These are phyloP conservation scores for Machaerirhynchus nigripectus DNA, from an alignment of 2,113 vertebrate genomes.

Conservation along the genomic window DNA sequence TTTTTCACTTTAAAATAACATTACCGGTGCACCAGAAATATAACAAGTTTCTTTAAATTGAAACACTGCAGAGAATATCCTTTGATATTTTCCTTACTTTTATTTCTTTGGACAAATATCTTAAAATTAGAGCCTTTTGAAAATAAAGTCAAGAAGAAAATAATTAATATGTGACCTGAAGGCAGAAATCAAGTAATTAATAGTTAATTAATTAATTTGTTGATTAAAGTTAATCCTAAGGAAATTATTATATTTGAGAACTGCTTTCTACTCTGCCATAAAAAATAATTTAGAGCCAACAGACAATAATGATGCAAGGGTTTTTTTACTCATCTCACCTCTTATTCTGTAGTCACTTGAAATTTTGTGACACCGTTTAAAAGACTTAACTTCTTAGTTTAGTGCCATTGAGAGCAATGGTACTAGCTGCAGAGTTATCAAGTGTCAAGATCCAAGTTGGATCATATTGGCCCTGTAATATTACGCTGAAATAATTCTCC, in stretches of 20 bases:
- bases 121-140: neutral
- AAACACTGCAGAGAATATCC: neutral
- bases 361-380: neutral
- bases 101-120: neutral
- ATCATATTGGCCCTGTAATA: neutral
- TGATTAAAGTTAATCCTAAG: neutral
- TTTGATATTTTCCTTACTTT: neutral
- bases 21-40: neutral
- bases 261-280: neutral
- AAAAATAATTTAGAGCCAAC: neutral
- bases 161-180: neutral
- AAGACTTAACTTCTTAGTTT: neutral
- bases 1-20: neutral
- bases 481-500: neutral
- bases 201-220: neutral
- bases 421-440: neutral
- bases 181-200: neutral
- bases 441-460: neutral
- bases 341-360: neutral
- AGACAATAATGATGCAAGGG: neutral
- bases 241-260: neutral
- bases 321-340: neutral
- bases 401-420: neutral
- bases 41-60: neutral
- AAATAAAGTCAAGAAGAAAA: neutral